These are phyloP conservation scores for Antheraea yamamai DNA, from an alignment of 2,888 invertebrate species.

Conservation along the genomic window DNA sequence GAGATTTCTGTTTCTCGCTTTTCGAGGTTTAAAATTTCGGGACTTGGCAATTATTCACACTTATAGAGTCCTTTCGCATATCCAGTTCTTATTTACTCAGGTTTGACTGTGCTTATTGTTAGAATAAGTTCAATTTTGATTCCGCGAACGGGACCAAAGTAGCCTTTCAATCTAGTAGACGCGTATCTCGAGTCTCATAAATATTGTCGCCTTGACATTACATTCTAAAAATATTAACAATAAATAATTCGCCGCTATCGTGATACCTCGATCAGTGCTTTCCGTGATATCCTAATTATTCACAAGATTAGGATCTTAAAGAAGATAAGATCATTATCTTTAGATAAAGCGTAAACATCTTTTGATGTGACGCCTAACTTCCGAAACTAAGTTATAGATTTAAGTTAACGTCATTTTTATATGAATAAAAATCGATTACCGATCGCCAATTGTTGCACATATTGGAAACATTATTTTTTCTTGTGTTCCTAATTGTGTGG, in stretches of 20 bases:
- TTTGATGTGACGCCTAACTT: constrained; percentile 9
- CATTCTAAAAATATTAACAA: not conserved
- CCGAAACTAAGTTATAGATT: not conserved
- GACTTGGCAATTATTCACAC: too few relatives aligned
- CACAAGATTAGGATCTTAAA: not conserved
- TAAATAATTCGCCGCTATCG: constrained; percentile 27
- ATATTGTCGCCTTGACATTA: constrained; percentile 2
- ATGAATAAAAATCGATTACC: too few relatives aligned
- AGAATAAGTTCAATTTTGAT: not conserved
- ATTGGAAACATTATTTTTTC: too few relatives aligned
- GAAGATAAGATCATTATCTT: not conserved
- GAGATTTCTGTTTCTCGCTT: too few relatives aligned
- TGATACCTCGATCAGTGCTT: not conserved
- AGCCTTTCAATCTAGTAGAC: not conserved
- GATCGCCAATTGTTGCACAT: too few relatives aligned
- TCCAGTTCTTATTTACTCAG: too few relatives aligned
- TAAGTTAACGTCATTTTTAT: not conserved
- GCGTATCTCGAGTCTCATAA: not conserved
- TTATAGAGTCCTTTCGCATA: too few relatives aligned
- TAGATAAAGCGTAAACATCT: not conserved
- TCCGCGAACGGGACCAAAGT: not conserved
- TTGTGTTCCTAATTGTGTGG: too few relatives aligned
- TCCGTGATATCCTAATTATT: constrained; percentile 2
- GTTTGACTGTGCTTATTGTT: too few relatives aligned
- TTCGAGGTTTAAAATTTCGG: too few relatives aligned